A percentile compares a stretch with the other conserved stretches of the same genome.
These are phyloP conservation scores for Merodon equestris DNA, from an alignment of 2,888 invertebrate genomes.

Conservation along the genomic window DNA sequence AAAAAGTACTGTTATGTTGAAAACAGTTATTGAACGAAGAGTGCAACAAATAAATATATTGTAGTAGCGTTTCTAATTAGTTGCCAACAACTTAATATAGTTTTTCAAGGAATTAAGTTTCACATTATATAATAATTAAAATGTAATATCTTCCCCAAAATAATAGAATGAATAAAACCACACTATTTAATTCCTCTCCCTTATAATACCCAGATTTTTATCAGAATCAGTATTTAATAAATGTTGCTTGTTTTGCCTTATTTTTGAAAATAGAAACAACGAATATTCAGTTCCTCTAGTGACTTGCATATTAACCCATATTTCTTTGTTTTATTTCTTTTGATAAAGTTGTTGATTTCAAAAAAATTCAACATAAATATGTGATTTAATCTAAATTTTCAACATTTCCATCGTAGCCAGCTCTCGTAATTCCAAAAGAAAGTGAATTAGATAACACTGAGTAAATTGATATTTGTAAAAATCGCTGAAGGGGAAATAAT, in stretches of 20 bases:
- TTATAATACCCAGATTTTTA: conserved; percentile 70
- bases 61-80: no score
- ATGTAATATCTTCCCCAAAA: no score
- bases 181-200: conserved; percentile 53
- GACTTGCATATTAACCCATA: conserved; percentile 58
- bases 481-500: not conserved
- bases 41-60: no score
- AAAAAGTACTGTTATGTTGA: no score
- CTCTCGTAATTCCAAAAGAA: conserved; percentile 71
- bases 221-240: conserved; percentile 70
- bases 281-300: conserved; percentile 74
- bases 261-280: conserved; percentile 63
- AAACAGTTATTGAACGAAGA: no score
- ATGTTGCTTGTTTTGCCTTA: conserved; percentile 69
- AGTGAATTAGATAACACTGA: conserved; percentile 67
- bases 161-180: conserved; percentile 24
- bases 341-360: no score
- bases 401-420: conserved; percentile 69
- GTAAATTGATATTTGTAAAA: no score
- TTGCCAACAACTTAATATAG: no score
- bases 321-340: conserved; percentile 30
- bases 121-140: no score
- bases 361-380: conserved; percentile 10
- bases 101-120: no score
- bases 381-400: conserved; percentile 39